Base-by-base conservation (phyloP, 2,113 vertebrate species). In the Sturnira hondurensis region DNA sequence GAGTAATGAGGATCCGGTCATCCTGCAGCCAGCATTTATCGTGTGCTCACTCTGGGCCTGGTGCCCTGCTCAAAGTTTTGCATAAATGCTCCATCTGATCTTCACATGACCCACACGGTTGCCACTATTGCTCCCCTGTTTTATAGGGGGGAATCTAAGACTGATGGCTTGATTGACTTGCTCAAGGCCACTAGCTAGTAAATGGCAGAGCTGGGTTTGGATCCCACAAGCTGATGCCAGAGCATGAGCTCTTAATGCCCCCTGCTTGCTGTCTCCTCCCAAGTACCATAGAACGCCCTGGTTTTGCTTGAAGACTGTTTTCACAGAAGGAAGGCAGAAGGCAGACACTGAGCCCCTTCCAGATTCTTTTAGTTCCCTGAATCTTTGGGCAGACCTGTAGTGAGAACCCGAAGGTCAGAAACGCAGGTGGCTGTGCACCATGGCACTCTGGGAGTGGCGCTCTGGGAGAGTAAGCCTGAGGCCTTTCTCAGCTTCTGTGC, bases 1-100 rank as follows among this genome's bases (percentile, higher is more conserved):
- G 50, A 56, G 54, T 20, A 22, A 24, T 41, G 31, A n/a, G 5
- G 50, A 24, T 47, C 19, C 47, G 19, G 2, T 50, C 12, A 0
- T 28, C 47, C 7, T 0, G 22, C 45, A n/a, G 78, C 41, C 38
- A 26, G 28, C 36, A 3, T 20, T 56, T 43, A 0, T 43, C 11
- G 0, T 12, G 1, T 12, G 33, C 43, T 77, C 43, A 5, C 47
- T 19, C 0, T 13, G 19, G 7, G 19, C 38, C 43, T 4, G 47
- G 47, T 24, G 0, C 47, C 22, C 1, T 1, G n/a, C 67, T 68
- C 38, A 67, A 14, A 9, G 22, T 82, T 33, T 43, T 45, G 7
- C 2, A 7, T 9, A 16, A 26, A 13, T 43, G 4, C 6, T 41
- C 47, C 85, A 2, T 67, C 86, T 81, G 16, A 31, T 36, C 45